Conservation (phyloP, 2,888 invertebrate species). For the Neoitamus cyanurus region DNA sequence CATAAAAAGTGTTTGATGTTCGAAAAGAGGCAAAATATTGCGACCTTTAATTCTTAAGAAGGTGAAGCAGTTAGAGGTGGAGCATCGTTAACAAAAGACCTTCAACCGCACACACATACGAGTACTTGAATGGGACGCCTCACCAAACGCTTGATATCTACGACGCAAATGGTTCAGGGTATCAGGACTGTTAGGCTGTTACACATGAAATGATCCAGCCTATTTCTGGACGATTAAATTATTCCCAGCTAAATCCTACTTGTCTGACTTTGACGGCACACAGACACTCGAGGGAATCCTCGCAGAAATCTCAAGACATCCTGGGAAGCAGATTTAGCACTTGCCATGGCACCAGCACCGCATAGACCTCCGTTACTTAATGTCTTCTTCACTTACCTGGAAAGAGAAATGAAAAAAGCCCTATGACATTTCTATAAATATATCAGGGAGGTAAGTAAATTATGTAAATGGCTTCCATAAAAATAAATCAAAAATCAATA, state of each 20-base stretch:
- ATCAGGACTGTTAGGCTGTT: neutral
- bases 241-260: neutral
- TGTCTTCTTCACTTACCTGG: conserved; percentile 37
- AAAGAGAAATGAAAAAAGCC: conserved; percentile 1
- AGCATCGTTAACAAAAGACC: neutral
- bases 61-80: neutral
- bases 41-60: neutral
- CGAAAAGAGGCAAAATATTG: neutral
- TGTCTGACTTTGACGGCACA: neutral
- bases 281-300: neutral
- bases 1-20: neutral
- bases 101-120: neutral
- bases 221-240: conserved; percentile 1
- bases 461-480: conserved; percentile 23
- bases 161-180: neutral
- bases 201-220: neutral
- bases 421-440: conserved; percentile 39
- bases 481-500: conserved; percentile 38
- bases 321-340: neutral
- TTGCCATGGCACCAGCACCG: neutral
- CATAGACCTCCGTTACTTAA: conserved; percentile 1
- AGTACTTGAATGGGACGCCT: neutral
- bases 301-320: neutral
- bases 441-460: conserved; percentile 3
- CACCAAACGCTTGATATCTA: neutral